phyloP scores from a whole-genome alignment of 1,140 invertebrate genomes.

The Temnothorax curvispinosus region DNA sequence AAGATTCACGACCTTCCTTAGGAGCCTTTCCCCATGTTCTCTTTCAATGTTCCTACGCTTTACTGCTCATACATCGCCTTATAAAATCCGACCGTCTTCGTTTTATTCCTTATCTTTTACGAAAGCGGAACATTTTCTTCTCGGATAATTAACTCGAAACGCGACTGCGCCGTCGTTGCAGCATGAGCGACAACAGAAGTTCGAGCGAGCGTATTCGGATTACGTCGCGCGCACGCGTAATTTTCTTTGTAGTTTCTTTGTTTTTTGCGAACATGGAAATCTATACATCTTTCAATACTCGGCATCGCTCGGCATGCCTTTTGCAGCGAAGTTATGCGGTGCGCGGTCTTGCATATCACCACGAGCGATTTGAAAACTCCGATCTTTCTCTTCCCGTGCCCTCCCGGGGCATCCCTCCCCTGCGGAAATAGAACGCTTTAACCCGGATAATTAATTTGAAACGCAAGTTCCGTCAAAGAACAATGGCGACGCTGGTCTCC shows the following conservation, averaged over 20 bases:
- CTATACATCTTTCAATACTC: background rate
- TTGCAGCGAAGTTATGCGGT: background rate
- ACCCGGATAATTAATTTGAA: background rate
- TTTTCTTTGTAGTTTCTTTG: background rate
- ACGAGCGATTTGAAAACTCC: background rate
- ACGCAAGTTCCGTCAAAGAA: background rate
- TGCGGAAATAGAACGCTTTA: background rate
- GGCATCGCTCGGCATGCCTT: background rate
- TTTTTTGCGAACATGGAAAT: background rate
- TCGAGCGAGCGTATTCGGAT: background rate
- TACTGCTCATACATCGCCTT: background rate
- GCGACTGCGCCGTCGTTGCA: background rate
- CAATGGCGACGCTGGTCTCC: background rate
- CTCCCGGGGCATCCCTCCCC: too few relatives aligned
- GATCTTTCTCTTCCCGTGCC: background rate
- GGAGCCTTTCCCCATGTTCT: constrained; percentile 10
- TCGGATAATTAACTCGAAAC: constrained; percentile 19
- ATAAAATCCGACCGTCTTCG: background rate
- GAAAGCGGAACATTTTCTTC: background rate
- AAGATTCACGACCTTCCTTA: constrained; percentile 31
- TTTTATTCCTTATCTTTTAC: background rate
- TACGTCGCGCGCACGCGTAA: background rate
- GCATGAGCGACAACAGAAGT: background rate
- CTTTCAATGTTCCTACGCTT: background rate
- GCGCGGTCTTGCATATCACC: background rate